Evolutionary conservation across 2,888 invertebrate genomes (phyloP), one percentile per base, ranked within the genome.

Genomic region (Zaprionus obscuricornis): DNA sequence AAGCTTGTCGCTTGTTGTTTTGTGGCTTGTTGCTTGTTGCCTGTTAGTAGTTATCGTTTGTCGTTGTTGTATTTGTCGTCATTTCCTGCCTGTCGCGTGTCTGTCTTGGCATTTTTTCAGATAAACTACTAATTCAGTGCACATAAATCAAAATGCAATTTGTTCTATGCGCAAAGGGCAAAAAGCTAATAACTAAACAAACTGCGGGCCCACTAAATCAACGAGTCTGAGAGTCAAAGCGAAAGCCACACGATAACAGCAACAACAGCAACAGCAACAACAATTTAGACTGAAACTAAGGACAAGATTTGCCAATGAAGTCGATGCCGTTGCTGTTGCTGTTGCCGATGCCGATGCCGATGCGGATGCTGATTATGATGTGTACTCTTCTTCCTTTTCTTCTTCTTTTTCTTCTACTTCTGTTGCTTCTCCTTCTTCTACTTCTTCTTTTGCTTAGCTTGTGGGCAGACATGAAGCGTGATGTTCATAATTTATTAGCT

Each of bases 141-240:
- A 85, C 74, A 86, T 85, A 83, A 86, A 85, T 86, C 86, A 85
- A 85, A 85, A 77, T 86, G 86, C 86, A 85, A 85, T 85, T 85
- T 85, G 86, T 85, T 83, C 70, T 69, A 56, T 59, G 72, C 62
- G 69, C 64, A 69, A 83, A 82, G 85, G 81, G 85, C 85, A 85
- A 85, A 74, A 70, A 76, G 78, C 85, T 85, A 81, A 84, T 85
- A 84, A 68, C 85, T 63, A 74, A 82, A 82, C 82, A 81, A 85
- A 82, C 81, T 85, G 78, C 79, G 83, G 82, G 75, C 75, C 7
- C 75, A 78, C 73, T 85, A 82, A 82, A 82, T 82, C 81, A 82
- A 56, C 66, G 50, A 47, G 50, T n/a, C n/a, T n/a, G n/a, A n/a
- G n/a, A n/a, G n/a, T n/a, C n/a, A n/a, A n/a, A n/a, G n/a, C n/a